Conservation (phyloP, 2,888 invertebrate genomes). For the Drosophila acutilabella region DNA sequence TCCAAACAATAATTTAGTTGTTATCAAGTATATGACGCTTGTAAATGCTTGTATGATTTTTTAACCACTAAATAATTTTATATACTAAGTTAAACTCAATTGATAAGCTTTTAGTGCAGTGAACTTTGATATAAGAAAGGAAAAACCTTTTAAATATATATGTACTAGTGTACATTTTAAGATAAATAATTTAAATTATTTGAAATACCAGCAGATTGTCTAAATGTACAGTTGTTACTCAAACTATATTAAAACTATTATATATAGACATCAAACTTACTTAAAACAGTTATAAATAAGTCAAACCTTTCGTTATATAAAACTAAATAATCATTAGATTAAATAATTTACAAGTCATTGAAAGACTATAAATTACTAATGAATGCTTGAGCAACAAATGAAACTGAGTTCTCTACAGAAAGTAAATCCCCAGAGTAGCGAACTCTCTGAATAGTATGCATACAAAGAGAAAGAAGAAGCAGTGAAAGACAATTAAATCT, state of each 20-base stretch:
- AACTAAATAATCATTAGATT: conserved; percentile 2
- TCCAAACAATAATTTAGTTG: neutral
- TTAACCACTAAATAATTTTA: no score
- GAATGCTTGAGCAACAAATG: conserved; percentile 24
- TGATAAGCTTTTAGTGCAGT: neutral
- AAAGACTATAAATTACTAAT: conserved; percentile 19
- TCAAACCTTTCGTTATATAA: conserved; percentile 9
- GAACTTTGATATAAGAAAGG: no score
- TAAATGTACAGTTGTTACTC: neutral
- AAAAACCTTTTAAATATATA: no score
- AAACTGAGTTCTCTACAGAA: conserved; percentile 14
- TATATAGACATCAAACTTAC: neutral
- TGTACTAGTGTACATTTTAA: no score
- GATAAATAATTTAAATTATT: no score
- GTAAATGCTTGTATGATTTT: no score
- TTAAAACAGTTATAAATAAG: neutral
- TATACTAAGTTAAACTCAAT: neutral
- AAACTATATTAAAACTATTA: no score
- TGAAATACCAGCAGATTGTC: no score
- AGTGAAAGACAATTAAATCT: neutral
- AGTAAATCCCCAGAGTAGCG: conserved; percentile 21
- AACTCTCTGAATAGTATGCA: neutral
- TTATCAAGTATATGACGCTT: neutral
- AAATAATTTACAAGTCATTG: conserved; percentile 21
- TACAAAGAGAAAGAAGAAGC: neutral